Conservation (phyloP, 2,797 vertebrate species). For the Myiothlypis chrysogaster region DNA sequence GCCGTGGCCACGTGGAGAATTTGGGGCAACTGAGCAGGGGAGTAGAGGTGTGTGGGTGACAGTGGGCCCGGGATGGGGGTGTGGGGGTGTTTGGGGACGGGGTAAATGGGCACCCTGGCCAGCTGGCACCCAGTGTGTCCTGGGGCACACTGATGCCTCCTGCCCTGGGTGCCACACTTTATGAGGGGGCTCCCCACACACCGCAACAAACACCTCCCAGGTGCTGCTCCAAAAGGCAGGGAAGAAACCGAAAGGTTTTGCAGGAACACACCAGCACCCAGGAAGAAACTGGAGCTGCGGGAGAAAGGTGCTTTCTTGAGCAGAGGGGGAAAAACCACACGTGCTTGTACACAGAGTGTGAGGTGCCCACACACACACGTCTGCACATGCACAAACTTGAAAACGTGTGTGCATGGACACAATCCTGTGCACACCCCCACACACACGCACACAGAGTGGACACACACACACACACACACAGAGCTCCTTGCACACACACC, state of each 20-base stretch:
- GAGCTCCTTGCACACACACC: accelerated
- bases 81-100: background rate
- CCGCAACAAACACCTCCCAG: too few relatives aligned
- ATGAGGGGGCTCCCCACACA: background rate
- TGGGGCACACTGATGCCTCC: background rate
- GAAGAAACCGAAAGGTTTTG: background rate
- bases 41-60: accelerated
- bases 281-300: background rate
- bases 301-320: background rate
- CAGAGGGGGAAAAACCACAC: background rate
- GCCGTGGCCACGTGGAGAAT: background rate
- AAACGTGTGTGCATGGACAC: background rate
- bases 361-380: background rate
- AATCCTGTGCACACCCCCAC: too few relatives aligned
- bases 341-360: background rate
- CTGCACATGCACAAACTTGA: background rate
- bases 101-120: background rate
- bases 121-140: background rate
- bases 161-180: background rate
- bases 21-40: background rate
- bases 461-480: background rate
- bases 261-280: background rate
- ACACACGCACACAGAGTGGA: background rate
- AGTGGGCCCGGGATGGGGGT: accelerated
- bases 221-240: background rate